phyloP scores from a whole-genome alignment of 1,140 invertebrate species.

The Sycobia sp. region DNA sequence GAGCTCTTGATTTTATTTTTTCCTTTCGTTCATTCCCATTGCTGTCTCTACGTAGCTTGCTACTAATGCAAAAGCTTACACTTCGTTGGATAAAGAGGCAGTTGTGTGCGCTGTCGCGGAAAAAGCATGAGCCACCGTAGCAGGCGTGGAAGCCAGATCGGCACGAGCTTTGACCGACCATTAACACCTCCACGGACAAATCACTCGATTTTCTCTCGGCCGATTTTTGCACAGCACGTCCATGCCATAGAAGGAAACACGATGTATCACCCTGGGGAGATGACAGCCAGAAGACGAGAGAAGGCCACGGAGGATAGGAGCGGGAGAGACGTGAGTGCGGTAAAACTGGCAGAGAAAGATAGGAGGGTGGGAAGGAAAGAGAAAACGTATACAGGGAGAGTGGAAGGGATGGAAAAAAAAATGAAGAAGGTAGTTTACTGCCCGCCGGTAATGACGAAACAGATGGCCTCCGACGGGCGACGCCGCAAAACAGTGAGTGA shows the following conservation, averaged over 20 bases:
- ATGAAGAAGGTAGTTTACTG: constrained; percentile 57
- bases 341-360: neutral
- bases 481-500: constrained; percentile 24
- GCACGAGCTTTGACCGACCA: constrained; percentile 34
- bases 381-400: constrained; percentile 5
- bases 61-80: neutral
- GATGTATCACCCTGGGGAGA: constrained; percentile 62
- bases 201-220: constrained; percentile 62
- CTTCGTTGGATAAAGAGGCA: too few species aligned
- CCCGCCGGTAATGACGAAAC: constrained; percentile 61
- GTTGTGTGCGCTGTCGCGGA: neutral
- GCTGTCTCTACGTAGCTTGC: neutral
- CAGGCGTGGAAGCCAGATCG: neutral
- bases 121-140: neutral
- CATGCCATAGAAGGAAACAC: constrained; percentile 59
- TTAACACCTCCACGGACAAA: constrained; percentile 62
- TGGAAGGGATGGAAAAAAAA: constrained; percentile 34
- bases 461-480: constrained; percentile 53
- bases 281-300: constrained; percentile 41
- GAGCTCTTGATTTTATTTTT: constrained; percentile 30
- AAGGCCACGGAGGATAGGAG: neutral
- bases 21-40: neutral
- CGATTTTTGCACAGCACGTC: constrained; percentile 60
- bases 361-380: constrained; percentile 3
- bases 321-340: neutral